phyloP scores from a whole-genome alignment of 2,113 vertebrate species.

The Geococcyx californianus region DNA sequence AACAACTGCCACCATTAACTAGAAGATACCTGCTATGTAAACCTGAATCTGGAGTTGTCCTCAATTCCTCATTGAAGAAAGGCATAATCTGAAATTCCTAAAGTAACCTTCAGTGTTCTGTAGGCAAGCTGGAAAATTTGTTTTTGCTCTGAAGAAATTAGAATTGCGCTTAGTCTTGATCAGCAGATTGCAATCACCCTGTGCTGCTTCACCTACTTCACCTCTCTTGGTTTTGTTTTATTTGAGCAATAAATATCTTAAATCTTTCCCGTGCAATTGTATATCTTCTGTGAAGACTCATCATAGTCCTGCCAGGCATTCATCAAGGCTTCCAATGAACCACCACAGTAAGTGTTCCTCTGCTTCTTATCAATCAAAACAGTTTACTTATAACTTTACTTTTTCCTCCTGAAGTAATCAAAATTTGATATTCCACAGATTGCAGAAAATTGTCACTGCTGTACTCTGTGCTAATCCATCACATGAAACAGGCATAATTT shows the following conservation, averaged over 20 bases:
- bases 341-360: slow-evolving; percentile 21
- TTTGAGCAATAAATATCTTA: slow-evolving; percentile 51
- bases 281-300: slow-evolving; percentile 25
- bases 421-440: slow-evolving; percentile 54
- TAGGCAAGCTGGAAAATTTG: slow-evolving; percentile 12
- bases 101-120: background rate
- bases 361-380: slow-evolving; percentile 60
- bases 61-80: background rate
- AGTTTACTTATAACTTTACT: slow-evolving; percentile 59
- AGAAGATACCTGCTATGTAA: background rate
- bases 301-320: slow-evolving; percentile 48
- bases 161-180: slow-evolving; percentile 9
- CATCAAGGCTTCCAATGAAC: slow-evolving; percentile 34
- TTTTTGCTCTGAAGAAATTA: background rate
- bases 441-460: slow-evolving; percentile 38
- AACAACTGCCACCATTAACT: background rate
- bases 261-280: slow-evolving; percentile 31
- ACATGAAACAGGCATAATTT: slow-evolving; percentile 28
- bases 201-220: background rate
- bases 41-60: background rate
- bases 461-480: slow-evolving; percentile 40
- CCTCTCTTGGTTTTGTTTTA: slow-evolving; percentile 60
- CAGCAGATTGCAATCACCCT: background rate
- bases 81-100: background rate
- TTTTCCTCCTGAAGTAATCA: slow-evolving; percentile 44